phyloP scores from a whole-genome alignment of 2,113 vertebrate species.

The Balaenoptera acutorostrata region DNA sequence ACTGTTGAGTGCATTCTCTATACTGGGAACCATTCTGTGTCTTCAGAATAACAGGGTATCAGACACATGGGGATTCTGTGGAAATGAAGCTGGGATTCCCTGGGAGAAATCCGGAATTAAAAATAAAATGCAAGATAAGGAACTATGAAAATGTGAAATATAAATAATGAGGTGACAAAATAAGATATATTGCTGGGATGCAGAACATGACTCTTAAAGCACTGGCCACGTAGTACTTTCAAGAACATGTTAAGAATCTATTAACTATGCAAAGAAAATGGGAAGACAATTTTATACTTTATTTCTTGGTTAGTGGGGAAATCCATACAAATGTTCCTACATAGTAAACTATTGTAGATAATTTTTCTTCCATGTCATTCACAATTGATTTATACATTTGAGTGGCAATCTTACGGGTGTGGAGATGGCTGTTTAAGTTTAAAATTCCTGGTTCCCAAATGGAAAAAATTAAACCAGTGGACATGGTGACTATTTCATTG shows the following conservation, averaged over 20 bases:
- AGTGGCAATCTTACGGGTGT: background rate
- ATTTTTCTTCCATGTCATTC: background rate
- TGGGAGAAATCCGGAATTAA: background rate
- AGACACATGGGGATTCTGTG: background rate
- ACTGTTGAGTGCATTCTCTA: background rate
- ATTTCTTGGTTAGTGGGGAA: background rate
- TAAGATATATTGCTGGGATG: background rate
- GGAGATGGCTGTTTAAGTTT: background rate
- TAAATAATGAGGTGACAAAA: background rate
- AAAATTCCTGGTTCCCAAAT: background rate
- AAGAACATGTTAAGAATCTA: too few relatives aligned
- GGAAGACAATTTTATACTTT: background rate
- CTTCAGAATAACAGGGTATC: background rate
- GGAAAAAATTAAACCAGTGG: background rate
- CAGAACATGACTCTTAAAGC: background rate
- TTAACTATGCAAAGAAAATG: background rate
- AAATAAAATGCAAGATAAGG: background rate
- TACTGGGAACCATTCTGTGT: background rate
- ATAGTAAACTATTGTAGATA: background rate
- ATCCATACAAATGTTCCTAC: background rate
- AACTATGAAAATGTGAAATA: background rate
- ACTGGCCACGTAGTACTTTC: too few relatives aligned
- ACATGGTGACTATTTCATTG: background rate
- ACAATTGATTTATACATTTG: background rate
- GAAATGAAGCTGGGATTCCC: background rate